Percentiles rank a stretch among this genome's conserved stretches.
Evolutionary conservation across 1,140 invertebrate genomes (phyloP).

Genomic region (Drosophila pachea): DNA sequence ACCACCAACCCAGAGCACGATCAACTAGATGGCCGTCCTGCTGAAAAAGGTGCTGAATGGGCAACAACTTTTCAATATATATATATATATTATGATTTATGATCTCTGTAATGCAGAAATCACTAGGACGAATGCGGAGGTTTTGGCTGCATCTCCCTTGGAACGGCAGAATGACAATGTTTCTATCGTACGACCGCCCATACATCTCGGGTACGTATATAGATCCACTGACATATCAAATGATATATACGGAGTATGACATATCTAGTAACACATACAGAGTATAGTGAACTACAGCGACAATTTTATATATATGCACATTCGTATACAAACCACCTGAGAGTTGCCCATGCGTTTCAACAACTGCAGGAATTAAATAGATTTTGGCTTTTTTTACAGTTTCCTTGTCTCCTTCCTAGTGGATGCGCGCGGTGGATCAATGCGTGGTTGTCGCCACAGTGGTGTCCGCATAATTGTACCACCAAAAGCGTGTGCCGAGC

Average conservation of each 20-base stretch:
- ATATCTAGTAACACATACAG: too few relatives aligned
- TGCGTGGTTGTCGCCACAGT: constrained; percentile 98
- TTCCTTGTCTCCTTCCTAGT: constrained; percentile 99
- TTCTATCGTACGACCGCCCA: constrained; percentile 83
- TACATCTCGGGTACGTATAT: constrained; percentile 86
- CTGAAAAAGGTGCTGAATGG: constrained; percentile 37
- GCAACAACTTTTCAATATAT: neutral
- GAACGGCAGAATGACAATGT: constrained; percentile 82
- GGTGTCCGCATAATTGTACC: constrained; percentile 98
- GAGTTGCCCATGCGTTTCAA: neutral
- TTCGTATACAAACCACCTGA: too few relatives aligned
- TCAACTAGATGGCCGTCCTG: constrained; percentile 21
- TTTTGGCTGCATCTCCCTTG: constrained; percentile 14
- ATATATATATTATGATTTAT: neutral
- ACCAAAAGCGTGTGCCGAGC: constrained; percentile 95
- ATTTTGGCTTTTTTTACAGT: constrained; percentile 80
- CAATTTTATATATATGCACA: too few relatives aligned
- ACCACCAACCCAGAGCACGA: constrained; percentile 60
- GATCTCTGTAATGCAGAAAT: constrained; percentile 16
- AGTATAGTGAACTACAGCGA: too few relatives aligned
- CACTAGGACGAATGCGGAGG: neutral
- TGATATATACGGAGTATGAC: too few relatives aligned
- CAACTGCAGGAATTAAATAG: neutral
- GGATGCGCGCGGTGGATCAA: constrained; percentile 97
- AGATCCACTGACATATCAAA: neutral